These are phyloP conservation scores for Pithys albifrons DNA, from an alignment of 2,113 vertebrate species.

Conservation along the genomic window DNA sequence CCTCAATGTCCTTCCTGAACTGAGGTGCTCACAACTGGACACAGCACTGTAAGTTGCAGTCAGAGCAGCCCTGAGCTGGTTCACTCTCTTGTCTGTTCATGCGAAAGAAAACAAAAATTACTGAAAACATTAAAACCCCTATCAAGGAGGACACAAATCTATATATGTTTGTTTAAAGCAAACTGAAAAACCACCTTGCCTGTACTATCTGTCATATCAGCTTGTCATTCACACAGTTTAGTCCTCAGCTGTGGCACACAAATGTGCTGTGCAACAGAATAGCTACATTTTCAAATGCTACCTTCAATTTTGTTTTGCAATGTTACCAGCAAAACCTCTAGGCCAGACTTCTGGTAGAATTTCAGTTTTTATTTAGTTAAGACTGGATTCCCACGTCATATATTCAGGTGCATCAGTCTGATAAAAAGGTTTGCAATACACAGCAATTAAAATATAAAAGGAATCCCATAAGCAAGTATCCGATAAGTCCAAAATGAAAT, in stretches of 20 bases:
- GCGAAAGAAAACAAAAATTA: neutral
- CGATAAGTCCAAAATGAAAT: neutral
- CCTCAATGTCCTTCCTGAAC: neutral
- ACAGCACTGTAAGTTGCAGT: neutral
- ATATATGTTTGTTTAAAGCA: neutral
- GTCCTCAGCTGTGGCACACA: neutral
- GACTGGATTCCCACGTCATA: neutral
- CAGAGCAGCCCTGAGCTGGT: rapidly evolving
- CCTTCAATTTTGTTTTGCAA: neutral
- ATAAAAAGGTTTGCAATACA: neutral
- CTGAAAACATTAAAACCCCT: neutral
- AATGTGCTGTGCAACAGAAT: neutral
- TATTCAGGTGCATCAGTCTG: neutral
- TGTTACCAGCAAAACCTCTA: neutral
- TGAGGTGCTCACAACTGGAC: neutral
- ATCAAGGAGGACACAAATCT: rapidly evolving
- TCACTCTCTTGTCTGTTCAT: rapidly evolving
- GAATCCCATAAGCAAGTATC: neutral
- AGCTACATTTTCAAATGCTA: neutral
- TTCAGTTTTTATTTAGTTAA: neutral
- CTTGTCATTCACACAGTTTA: neutral
- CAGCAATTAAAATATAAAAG: neutral
- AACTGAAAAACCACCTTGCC: neutral
- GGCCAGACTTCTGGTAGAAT: neutral
- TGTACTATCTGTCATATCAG: rapidly evolving